Base-by-base conservation (phyloP, 2,888 invertebrate species). In the Phengaris arion region DNA sequence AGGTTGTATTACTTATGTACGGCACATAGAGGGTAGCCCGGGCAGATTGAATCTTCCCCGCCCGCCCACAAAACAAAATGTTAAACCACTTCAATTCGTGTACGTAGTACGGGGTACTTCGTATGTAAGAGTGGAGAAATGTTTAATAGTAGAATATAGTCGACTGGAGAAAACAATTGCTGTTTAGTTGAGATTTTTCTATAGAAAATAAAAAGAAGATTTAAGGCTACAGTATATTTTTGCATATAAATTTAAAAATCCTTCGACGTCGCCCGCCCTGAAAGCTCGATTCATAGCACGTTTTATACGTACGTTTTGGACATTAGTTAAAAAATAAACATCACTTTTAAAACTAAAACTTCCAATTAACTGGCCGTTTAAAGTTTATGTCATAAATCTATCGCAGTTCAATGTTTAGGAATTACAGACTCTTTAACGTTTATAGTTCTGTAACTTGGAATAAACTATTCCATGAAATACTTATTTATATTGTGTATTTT, bases 1-100 rank as follows among this genome's bases (percentile, higher is more conserved):
- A 59, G 85, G 86, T 84, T 84, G 84, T 82, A 87, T 86, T 87
- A 86, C 89, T 89, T 91, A 91, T 90, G 86, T 91, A 90, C 84
- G 83, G 45, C 46, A 68, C 68, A 68, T 68, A 68, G 69, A 59
- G 59, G 59, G 59, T 81, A 81, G 83, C 84, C 85, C 81, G 81
- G 75, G 75, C 70, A 57, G 64, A 72, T 75, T 51, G 75, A 57
- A 35, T 45, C 51, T 46, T 72, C 55, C 55, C 75, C 72, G 59
- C 75, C 72, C 74, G 59, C 59, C 59, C 59, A 59, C 59, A 59
- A 59, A 59, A 59, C 59, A 59, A 59, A 59, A 59, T 59, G 54
- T 72, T 59, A 55, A 22, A 75, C 69, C 68, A 72, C 72, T 77
- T 74, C 75, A 75, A 52, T 77, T 74, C 69, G 15, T 59, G 59